phyloP scores from a whole-genome alignment of 2,888 invertebrate genomes.

The Hoplodrina ambigua region DNA sequence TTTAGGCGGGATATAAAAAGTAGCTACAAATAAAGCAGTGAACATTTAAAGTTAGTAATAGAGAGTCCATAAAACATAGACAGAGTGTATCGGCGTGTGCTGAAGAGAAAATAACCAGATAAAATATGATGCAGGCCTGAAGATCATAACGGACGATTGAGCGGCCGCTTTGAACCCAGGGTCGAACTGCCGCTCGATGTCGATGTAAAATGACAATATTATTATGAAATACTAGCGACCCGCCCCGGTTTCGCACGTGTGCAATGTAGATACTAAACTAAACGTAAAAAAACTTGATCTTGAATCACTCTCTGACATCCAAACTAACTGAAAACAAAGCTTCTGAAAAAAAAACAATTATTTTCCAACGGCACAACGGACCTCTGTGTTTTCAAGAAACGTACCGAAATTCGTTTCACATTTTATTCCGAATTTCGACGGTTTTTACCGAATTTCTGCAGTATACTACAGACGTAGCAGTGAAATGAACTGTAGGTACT shows the following conservation, averaged over 20 bases:
- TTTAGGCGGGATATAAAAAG: no score
- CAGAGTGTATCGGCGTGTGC: constrained; percentile 38
- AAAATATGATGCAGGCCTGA: constrained; percentile 58
- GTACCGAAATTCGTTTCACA: not conserved
- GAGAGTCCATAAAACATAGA: constrained; percentile 41
- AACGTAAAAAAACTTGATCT: no score
- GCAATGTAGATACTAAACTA: no score
- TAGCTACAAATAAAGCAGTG: constrained; percentile 1
- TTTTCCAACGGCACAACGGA: no score
- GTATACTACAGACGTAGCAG: not conserved
- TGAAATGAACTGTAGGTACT: not conserved
- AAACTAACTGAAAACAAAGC: no score
- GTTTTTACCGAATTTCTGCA: no score
- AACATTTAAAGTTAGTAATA: constrained; percentile 20
- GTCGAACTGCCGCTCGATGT: constrained; percentile 26
- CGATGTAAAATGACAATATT: not conserved
- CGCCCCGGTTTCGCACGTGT: no score
- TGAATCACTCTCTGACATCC: no score
- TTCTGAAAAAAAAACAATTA: no score
- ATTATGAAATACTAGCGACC: not conserved
- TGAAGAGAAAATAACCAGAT: constrained; percentile 55
- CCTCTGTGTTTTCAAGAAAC: no score
- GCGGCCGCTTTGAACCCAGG: constrained; percentile 41
- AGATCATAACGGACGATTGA: constrained; percentile 59
- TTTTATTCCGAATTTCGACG: not conserved